These are phyloP conservation scores for Standfussiana lucernea DNA, from an alignment of 2,888 invertebrate genomes.

Conservation along the genomic window DNA sequence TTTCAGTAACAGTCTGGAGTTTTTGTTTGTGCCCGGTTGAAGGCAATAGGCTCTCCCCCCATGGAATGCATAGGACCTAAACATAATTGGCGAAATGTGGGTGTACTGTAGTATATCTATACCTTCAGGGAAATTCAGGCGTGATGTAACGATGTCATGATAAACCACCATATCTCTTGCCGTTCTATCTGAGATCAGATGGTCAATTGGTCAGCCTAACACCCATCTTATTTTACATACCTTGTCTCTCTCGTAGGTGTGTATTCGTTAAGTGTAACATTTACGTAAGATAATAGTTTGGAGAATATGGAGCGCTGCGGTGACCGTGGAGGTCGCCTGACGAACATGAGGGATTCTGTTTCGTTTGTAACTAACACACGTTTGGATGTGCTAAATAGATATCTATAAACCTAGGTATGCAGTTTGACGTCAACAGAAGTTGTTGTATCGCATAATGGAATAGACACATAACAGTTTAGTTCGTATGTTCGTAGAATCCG, in stretches of 20 bases:
- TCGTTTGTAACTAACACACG: constrained; percentile 46
- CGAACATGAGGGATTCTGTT: constrained; percentile 60
- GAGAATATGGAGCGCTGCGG: constrained; percentile 66
- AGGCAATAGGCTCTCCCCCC: neutral
- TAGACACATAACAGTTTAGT: too few species aligned
- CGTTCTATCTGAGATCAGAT: neutral
- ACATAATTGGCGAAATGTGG: neutral
- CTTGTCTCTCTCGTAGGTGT: neutral
- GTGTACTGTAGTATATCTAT: neutral
- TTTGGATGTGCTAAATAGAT: constrained; percentile 17
- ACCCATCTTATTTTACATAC: neutral
- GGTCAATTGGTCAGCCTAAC: neutral
- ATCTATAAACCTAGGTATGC: neutral
- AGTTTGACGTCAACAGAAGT: too few species aligned
- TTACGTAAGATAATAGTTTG: constrained; percentile 62
- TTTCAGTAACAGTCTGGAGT: neutral
- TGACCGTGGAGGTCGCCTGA: constrained; percentile 64
- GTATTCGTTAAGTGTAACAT: constrained; percentile 32
- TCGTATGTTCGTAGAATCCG: too few species aligned
- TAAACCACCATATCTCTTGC: neutral
- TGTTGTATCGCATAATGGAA: too few species aligned
- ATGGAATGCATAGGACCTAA: neutral
- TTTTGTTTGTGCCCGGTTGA: neutral
- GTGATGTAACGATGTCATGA: neutral
- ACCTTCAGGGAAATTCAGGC: neutral